These are phyloP conservation scores for Argynnis bischoffii DNA, from an alignment of 2,888 invertebrate species.

Conservation along the genomic window DNA sequence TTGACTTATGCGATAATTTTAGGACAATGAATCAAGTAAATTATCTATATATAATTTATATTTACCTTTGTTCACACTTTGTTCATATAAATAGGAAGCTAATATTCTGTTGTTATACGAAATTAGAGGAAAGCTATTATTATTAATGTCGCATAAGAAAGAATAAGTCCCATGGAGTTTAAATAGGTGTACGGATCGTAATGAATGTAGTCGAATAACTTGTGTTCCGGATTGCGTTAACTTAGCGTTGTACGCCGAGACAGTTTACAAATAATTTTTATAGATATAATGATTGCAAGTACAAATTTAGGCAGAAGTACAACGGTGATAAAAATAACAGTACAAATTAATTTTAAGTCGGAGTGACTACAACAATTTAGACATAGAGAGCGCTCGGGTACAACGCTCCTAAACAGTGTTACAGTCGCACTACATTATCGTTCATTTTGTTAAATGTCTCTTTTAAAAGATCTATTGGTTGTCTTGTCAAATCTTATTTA, in stretches of 20 bases:
- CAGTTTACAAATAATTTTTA: constrained; percentile 49
- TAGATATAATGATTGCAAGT: constrained; percentile 53
- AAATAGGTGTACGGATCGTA: constrained; percentile 50
- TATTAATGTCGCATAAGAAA: background rate
- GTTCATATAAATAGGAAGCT: too few relatives aligned
- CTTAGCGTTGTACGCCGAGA: constrained; percentile 70
- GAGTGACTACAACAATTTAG: constrained; percentile 54
- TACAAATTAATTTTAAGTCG: constrained; percentile 79
- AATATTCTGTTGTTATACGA: background rate
- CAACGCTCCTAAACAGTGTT: constrained; percentile 63
- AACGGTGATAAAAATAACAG: constrained; percentile 71
- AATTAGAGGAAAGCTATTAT: constrained; percentile 1
- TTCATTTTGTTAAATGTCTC: constrained; percentile 22
- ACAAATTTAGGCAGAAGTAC: constrained; percentile 70
- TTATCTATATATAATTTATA: constrained; percentile 1
- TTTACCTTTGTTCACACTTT: background rate
- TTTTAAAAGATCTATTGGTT: background rate
- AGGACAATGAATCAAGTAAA: background rate
- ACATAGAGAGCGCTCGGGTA: constrained; percentile 65
- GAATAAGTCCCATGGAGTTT: constrained; percentile 46
- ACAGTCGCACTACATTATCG: constrained; percentile 68
- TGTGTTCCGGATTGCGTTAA: constrained; percentile 70
- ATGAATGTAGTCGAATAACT: constrained; percentile 74
- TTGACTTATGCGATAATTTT: constrained; percentile 21
- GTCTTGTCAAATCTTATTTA: background rate